These are phyloP conservation scores for Perizoma flavofasciatum DNA, from an alignment of 2,888 invertebrate species.

Conservation along the genomic window DNA sequence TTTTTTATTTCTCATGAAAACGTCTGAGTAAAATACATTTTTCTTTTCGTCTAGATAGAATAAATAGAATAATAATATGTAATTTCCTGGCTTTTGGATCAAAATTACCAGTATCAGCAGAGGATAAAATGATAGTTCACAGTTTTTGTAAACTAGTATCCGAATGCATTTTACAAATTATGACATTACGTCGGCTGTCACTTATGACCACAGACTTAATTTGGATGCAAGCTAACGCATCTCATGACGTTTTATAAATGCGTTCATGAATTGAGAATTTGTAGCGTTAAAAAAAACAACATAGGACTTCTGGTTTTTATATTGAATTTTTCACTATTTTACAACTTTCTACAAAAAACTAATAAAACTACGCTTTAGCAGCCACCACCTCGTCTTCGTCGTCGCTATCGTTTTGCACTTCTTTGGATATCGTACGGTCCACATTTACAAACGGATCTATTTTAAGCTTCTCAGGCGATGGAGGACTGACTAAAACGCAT, in stretches of 20 bases:
- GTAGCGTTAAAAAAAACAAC: conserved; percentile 1
- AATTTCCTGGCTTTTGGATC: no score
- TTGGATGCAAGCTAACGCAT: no score
- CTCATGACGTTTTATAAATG: background rate
- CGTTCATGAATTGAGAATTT: background rate
- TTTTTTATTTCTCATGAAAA: no score
- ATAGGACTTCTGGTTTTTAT: conserved; percentile 17
- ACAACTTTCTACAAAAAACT: conserved; percentile 39
- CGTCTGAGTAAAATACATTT: background rate
- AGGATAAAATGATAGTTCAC: no score
- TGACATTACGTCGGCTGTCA: background rate
- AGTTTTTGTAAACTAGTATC: conserved; percentile 4
- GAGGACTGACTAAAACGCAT: conserved; percentile 85
- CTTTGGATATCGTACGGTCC: conserved; percentile 61
- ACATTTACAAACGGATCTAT: conserved; percentile 85
- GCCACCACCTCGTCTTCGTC: conserved; percentile 68
- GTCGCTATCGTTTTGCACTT: conserved; percentile 73
- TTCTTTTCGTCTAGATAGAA: no score
- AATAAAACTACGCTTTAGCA: conserved; percentile 48
- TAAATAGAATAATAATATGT: no score
- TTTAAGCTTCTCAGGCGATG: conserved; percentile 87
- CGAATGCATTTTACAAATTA: conserved; percentile 17
- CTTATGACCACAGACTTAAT: background rate
- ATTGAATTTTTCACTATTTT: conserved; percentile 31
- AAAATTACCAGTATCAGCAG: no score